These are phyloP conservation scores for Paramormyrops hopkinsi DNA, from an alignment of 2,797 vertebrate species.

Conservation along the genomic window DNA sequence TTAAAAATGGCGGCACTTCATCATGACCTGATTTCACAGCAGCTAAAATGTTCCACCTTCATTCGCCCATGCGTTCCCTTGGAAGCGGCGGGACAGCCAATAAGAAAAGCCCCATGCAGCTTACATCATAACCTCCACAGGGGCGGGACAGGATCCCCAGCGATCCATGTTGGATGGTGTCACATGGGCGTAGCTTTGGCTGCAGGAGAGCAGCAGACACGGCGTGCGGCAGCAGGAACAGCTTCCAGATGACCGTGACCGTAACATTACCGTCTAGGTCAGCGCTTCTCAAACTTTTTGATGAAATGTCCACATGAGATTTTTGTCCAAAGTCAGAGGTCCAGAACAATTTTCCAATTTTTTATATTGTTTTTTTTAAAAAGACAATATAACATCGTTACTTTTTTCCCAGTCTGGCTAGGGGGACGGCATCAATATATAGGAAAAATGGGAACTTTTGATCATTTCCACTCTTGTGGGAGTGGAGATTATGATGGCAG, in stretches of 20 bases:
- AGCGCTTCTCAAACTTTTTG: background rate
- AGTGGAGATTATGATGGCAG: background rate
- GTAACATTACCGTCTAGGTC: background rate
- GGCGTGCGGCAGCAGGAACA: background rate
- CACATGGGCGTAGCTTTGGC: background rate
- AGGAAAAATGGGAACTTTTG: background rate
- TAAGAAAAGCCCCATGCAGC: background rate
- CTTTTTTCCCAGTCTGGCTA: too few relatives aligned
- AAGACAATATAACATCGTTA: too few relatives aligned
- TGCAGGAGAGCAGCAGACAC: background rate
- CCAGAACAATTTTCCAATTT: too few relatives aligned
- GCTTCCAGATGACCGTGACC: background rate
- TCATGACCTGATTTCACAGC: background rate
- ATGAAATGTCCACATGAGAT: background rate
- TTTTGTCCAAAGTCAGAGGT: background rate
- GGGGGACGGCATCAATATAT: background rate
- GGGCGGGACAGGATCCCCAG: background rate
- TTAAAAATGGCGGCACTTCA: conserved; percentile 55
- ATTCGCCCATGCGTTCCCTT: background rate
- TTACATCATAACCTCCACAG: background rate
- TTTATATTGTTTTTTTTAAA: too few relatives aligned
- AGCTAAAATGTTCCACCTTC: background rate
- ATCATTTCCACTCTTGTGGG: background rate
- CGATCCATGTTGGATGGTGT: background rate
- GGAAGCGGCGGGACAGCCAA: background rate